Base-by-base conservation (phyloP, 2,113 vertebrate genomes). In the Colistium nudipinnis region DNA sequence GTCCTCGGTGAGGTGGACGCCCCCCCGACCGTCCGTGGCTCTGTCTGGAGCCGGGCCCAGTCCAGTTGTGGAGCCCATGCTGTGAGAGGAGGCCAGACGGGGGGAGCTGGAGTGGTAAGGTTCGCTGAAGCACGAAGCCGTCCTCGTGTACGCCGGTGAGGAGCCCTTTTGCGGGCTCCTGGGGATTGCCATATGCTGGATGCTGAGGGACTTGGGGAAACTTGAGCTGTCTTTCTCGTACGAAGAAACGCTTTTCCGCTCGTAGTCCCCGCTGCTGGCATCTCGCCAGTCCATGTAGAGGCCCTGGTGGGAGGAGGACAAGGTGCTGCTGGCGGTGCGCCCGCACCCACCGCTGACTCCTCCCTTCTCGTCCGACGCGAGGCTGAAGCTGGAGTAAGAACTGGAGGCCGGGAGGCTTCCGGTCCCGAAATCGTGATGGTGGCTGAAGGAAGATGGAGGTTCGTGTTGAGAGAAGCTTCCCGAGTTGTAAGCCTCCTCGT, bases 361-460 rank as follows among this genome's bases (percentile, higher is more conserved):
- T 12, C 79, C 95, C 85, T 98, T 96, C 80, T 99, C 96, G 74
- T 97, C 96, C 0, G 95, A 96, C 0, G 95, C 95, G 24, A 94
- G 93, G 0, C 95, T 98, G 90, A 98, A 97, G 89, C 95, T 98
- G 13, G 96, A 97, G 80, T 97, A 98, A 57, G 95, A 95, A 84
- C 96, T 97, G 68, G 96, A 96, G 6, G 92, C 93, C 0, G 94
- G 94, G 62, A 95, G 91, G 13, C 96, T 97, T 0, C 84, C 89
- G 19, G 90, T 89, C 7, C 93, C 93, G 9, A 95, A 97, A 62
- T 95, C 93, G 0, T 93, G 92, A 0, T 91, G 89, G 54, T 75
- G 82, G 35, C 35, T 75, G 63, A 88, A 91, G 38, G 95, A 95
- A 62, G 87, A 73, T 2, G 93, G 85, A 17, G 92, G 89, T 76